Evolutionary conservation across 2,113 vertebrate genomes (phyloP).

Genomic region (Thoracochromis brauschi): DNA sequence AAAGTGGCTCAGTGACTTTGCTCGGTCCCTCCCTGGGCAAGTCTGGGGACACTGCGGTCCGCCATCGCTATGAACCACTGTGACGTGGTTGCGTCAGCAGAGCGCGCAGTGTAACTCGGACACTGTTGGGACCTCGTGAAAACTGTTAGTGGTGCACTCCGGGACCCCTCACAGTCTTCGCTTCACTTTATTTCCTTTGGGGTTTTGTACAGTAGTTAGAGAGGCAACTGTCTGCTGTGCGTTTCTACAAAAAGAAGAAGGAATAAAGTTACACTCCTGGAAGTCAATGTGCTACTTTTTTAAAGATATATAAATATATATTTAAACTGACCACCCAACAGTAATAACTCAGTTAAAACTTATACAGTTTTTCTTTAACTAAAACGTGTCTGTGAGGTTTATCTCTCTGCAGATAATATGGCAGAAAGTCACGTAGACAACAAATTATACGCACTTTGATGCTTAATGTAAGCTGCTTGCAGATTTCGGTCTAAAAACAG

Average conservation of each 20-base stretch:
- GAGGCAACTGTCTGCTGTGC: neutral
- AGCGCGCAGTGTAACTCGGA: slow-evolving; percentile 25
- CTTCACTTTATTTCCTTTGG: neutral
- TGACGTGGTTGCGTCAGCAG: slow-evolving; percentile 68
- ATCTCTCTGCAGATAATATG: neutral
- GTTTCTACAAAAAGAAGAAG: neutral
- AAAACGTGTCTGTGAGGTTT: neutral
- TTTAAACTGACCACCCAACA: rapidly evolving
- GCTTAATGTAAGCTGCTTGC: neutral
- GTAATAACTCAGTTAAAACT: neutral
- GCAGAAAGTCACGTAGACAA: neutral
- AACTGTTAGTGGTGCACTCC: neutral
- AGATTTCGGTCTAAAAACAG: neutral
- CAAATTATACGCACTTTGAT: neutral
- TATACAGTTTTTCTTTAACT: neutral
- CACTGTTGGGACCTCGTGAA: slow-evolving; percentile 38
- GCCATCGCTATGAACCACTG: slow-evolving; percentile 56
- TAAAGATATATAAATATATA: neutral
- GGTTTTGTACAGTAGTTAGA: neutral
- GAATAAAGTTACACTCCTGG: neutral
- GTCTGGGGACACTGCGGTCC: slow-evolving; percentile 52
- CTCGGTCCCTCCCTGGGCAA: slow-evolving; percentile 51
- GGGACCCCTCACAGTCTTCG: neutral
- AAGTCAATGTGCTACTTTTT: neutral
- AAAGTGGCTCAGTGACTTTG: slow-evolving; percentile 56